These are phyloP conservation scores for Chloroclystis v-ata DNA, from an alignment of 2,888 invertebrate species.

Conservation along the genomic window DNA sequence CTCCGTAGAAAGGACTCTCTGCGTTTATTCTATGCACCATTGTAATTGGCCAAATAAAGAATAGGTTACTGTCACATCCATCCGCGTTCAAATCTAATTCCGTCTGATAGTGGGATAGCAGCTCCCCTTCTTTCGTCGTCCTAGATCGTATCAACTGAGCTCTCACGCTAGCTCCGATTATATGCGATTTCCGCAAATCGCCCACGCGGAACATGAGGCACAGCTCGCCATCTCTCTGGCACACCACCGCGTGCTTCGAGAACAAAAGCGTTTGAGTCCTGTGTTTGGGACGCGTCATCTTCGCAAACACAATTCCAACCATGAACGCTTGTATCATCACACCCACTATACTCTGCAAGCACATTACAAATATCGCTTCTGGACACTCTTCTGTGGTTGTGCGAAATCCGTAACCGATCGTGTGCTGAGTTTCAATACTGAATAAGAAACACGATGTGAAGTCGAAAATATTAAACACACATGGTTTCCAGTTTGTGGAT, in stretches of 20 bases:
- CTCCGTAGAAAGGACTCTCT: slow-evolving; percentile 89
- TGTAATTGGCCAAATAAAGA: slow-evolving; percentile 96
- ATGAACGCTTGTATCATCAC: slow-evolving; percentile 89
- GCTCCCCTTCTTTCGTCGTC: slow-evolving; percentile 91
- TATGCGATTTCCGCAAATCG: slow-evolving; percentile 93
- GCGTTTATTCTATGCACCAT: slow-evolving; percentile 92
- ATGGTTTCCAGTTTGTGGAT: slow-evolving; percentile 83
- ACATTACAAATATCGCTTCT: slow-evolving; percentile 93
- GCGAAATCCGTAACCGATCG: slow-evolving; percentile 92
- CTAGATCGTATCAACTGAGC: slow-evolving; percentile 89
- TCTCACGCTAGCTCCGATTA: slow-evolving; percentile 91
- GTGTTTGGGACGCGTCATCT: slow-evolving; percentile 94
- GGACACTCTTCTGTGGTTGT: slow-evolving; percentile 93
- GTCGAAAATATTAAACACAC: slow-evolving; percentile 86
- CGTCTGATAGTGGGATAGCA: slow-evolving; percentile 88
- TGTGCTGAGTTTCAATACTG: slow-evolving; percentile 95
- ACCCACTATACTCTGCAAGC: slow-evolving; percentile 91
- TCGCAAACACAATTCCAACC: slow-evolving; percentile 92
- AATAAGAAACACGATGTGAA: slow-evolving; percentile 94
- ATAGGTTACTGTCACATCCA: slow-evolving; percentile 88
- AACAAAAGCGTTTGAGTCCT: slow-evolving; percentile 93
- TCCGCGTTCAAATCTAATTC: slow-evolving; percentile 84
- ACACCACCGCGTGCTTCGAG: slow-evolving; percentile 89
- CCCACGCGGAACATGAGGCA: slow-evolving; percentile 93
- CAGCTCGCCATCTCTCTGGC: slow-evolving; percentile 88